These are phyloP conservation scores for Seira sanloemensis DNA, from an alignment of 2,888 invertebrate genomes.

Conservation along the genomic window DNA sequence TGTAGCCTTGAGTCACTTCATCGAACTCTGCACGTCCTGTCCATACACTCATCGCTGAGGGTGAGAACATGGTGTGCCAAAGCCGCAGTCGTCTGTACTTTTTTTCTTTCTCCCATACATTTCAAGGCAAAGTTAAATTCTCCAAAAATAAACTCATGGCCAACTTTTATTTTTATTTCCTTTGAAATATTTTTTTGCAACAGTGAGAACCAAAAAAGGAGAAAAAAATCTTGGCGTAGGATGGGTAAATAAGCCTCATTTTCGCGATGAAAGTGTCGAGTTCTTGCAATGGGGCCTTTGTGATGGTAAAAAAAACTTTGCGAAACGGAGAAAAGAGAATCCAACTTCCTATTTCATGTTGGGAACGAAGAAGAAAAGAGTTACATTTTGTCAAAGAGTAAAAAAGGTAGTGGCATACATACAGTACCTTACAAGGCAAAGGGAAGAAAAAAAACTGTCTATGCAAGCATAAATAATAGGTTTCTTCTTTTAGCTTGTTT, in stretches of 20 bases:
- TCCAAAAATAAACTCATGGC: conserved; percentile 14
- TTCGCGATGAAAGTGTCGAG: conserved; percentile 32
- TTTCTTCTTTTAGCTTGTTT: conserved; percentile 18
- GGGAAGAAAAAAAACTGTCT: conserved; percentile 40
- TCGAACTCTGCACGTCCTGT: background rate
- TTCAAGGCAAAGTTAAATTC: background rate
- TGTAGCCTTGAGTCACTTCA: conserved; percentile 16
- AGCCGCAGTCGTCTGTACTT: too few species aligned
- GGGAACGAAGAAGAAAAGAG: background rate
- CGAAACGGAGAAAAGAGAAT: background rate
- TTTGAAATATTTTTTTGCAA: conserved; percentile 8
- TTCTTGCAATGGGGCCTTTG: background rate
- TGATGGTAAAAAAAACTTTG: background rate
- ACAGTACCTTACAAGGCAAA: conserved; percentile 25
- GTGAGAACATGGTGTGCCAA: too few species aligned
- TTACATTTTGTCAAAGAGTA: conserved; percentile 4
- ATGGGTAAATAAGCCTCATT: conserved; percentile 40
- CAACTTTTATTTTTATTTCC: conserved; percentile 2
- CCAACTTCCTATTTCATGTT: background rate
- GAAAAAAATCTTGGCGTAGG: background rate
- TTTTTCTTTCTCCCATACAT: background rate
- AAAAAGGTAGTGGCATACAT: background rate
- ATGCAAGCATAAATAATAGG: conserved; percentile 59
- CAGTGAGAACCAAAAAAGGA: background rate
- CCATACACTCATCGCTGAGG: background rate